Evolutionary conservation across 1,140 invertebrate species (phyloP).

Genomic region (Vanessa tameamea): DNA sequence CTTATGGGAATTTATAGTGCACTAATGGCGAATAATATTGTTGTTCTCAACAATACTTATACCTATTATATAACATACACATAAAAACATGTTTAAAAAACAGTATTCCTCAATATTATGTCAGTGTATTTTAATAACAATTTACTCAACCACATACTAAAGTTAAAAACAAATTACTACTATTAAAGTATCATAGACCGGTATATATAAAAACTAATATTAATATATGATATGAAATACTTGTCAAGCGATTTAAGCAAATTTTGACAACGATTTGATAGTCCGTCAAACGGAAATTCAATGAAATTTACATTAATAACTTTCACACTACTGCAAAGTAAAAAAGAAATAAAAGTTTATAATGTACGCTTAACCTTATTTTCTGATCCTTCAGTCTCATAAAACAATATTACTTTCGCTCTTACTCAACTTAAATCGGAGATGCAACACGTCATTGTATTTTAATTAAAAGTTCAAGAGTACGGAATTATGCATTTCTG

Average conservation of each 20-base stretch:
- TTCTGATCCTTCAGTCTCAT: not conserved
- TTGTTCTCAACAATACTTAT: not conserved
- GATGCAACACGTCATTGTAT: not conserved
- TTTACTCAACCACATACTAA: too few relatives aligned
- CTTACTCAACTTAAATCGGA: constrained; percentile 15
- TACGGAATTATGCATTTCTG: not conserved
- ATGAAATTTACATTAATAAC: constrained; percentile 14
- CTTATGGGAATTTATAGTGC: not conserved
- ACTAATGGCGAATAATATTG: not conserved
- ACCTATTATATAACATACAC: not conserved
- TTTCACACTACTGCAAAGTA: not conserved
- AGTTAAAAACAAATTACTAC: too few relatives aligned
- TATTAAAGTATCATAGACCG: too few relatives aligned
- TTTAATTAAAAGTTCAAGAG: not conserved
- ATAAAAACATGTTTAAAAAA: too few relatives aligned
- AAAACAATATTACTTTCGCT: constrained; percentile 28
- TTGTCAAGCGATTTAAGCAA: not conserved
- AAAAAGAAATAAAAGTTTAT: constrained; percentile 5
- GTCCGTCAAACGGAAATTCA: constrained; percentile 2
- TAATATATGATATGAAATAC: not conserved
- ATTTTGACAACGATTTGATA: not conserved
- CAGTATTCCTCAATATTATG: too few relatives aligned
- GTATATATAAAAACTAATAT: too few relatives aligned
- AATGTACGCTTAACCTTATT: not conserved
- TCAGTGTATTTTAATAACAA: too few relatives aligned